Evolutionary conservation across 2,113 vertebrate species (phyloP), one percentile per base, ranked within the genome.

Genomic region (Andinoacara biseriatus): DNA sequence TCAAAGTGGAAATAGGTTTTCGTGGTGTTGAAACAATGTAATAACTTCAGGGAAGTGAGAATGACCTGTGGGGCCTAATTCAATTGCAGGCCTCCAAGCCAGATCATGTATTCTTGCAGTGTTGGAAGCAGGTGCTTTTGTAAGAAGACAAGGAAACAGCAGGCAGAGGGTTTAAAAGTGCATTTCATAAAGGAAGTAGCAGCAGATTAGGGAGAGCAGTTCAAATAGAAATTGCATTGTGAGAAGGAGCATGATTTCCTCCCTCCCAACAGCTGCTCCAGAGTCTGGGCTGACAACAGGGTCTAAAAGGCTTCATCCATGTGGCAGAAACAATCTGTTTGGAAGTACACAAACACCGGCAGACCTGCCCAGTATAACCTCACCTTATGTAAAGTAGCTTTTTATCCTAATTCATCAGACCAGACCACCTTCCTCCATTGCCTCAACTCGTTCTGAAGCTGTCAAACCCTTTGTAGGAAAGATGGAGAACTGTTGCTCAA

Each of bases 21-120:
- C 3, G 3, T 22, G 24, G 54, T 58, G 14, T 3, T 20, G 7
- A 18, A 43, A 49, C 46, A 49, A 49, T 26, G 13, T 56, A 56
- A 56, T 0, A 13, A 54, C n/a, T 1, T 22, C 20, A 52, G 20
- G 40, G 80, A 76, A 54, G 10, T 75, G 46, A 4, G 4, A 69
- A 69, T 90, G 94, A 96, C 94, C 95, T 95, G 91, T 78, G 72
- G 80, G 81, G 58, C 86, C 90, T 57, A 85, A 69, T 59, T 91
- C 86, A 79, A 84, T 7, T 7, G 59, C 85, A 85, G 95, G 94
- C 86, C 95, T 94, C 93, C 94, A 94, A 29, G 95, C 94, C 83
- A 93, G 59, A 61, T 95, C 94, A 46, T 87, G 89, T 7, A 93
- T 40, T 89, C 86, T 93, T 40, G 58, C 85, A 18, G 63, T 49